Evolutionary conservation across 1,140 invertebrate species (phyloP), one percentile per base, ranked within the genome.

Genomic region (Camponotus pennsylvanicus): DNA sequence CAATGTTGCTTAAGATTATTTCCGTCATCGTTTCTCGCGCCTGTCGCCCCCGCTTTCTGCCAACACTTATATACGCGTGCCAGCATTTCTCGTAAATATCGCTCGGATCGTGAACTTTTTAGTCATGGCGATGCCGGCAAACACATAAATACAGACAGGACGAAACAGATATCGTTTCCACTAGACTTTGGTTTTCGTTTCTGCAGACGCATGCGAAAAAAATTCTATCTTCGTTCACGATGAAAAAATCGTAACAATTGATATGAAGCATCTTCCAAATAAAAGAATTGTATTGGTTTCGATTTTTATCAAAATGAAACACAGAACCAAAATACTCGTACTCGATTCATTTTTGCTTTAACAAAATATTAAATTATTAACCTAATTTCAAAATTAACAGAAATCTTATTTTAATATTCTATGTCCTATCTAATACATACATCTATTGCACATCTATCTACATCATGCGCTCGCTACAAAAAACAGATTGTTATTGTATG

Each of bases 21-120:
- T 83, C 79, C 55, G 79, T 83, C 79, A 83, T 75, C 79, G 69
- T 83, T 73, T 83, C 79, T 80, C 63, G 63, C 77, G 64, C 63
- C 64, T 55, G 45, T 45, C 77, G 49, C 79, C 79, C 79, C 79
- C 79, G 79, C 69, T 45, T 83, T 61, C 55, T 73, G 63, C 37
- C 55, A 45, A 32, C 64, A 57, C 55, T 73, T 55, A n/a, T 45
- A 57, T 42, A 15, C 69, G 55, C 52, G 40, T 83, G 79, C 79
- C 79, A 71, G 37, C 57, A 18, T 75, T 75, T 61, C 67, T 73
- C 69, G 13, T 63, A 75, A 83, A 83, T 63, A 83, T 83, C 79
- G 7, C 15, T 8, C 52, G 77, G 77, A 80, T 80, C 64, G 63
- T 80, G 66, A 49, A 83, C 40, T 70, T 83, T 83, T 83, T 73